Evolutionary conservation across 2,888 invertebrate genomes (phyloP).

Genomic region (Sclerodermus sp.): DNA sequence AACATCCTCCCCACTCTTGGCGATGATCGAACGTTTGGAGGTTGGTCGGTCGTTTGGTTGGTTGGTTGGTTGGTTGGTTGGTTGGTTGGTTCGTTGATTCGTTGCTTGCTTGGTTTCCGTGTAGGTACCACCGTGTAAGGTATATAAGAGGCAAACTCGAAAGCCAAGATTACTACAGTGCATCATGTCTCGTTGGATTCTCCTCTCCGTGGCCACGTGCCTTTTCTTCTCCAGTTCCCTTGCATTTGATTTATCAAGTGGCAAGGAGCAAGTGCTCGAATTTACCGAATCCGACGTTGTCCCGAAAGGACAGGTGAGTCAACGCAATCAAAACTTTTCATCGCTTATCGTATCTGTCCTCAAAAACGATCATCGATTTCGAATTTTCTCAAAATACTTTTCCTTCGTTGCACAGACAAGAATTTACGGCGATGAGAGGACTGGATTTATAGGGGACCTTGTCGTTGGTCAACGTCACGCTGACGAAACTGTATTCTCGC

Average conservation of each 20-base stretch:
- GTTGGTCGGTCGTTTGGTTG: too few species aligned
- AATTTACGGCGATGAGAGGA: conserved; percentile 13
- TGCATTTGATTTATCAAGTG: conserved; percentile 30
- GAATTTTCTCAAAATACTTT: too few species aligned
- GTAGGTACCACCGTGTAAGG: too few species aligned
- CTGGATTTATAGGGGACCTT: conserved; percentile 48
- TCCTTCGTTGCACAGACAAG: conserved; percentile 6
- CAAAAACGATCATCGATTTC: too few species aligned
- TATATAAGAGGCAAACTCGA: conserved; percentile 29
- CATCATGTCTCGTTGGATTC: conserved; percentile 30
- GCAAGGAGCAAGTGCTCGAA: conserved; percentile 29
- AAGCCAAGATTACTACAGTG: conserved; percentile 19
- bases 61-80: too few species aligned
- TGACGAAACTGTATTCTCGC: conserved; percentile 47
- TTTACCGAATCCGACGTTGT: conserved; percentile 37
- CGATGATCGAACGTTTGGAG: too few species aligned
- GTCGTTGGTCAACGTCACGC: conserved; percentile 40
- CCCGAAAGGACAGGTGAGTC: conserved; percentile 24
- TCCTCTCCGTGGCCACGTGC: conserved; percentile 11
- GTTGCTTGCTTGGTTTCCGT: too few species aligned
- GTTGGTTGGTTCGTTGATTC: too few species aligned
- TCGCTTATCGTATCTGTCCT: too few species aligned
- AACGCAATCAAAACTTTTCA: background rate
- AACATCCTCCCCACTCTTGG: too few species aligned
- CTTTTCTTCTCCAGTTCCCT: too few species aligned